Base-by-base conservation (phyloP, 2,888 invertebrate species). In the Watsonalla cultraria region DNA sequence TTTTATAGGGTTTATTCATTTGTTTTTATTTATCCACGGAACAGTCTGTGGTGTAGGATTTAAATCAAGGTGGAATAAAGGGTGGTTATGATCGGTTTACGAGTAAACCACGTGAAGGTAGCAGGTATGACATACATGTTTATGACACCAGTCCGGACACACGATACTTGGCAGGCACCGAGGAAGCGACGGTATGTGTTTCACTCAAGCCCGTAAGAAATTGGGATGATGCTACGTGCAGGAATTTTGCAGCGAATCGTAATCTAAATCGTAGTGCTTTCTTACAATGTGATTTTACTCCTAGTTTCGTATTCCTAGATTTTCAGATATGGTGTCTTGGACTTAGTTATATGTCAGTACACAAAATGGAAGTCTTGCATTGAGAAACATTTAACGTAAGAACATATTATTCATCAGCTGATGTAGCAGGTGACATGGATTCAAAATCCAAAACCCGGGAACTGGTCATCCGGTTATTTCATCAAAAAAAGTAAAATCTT, bases 161-260 rank as follows among this genome's bases (percentile, higher is more conserved):
- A 83, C 81, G 88, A 89, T 89, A 87, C 87, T 80, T 80, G 81
- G 80, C 81, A 82, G 74, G 72, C 70, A 62, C 76, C 71, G 76
- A 83, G 80, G 78, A 80, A 78, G 75, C 73, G 67, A 74, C 71
- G 74, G 78, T 73, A 73, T 76, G 80, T 84, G 80, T 82, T 80
- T 81, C 83, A 82, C 80, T 82, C 80, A 70, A 66, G 69, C 60
- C 37, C 37, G 11, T 80, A 76, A 82, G 78, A 70, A 77, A 84
- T 78, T 78, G 78, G 80, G 82, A 76, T 84, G 76, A 72, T 71
- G 69, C 72, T 81, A 86, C 88, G 87, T 81, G 85, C 56, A 76
- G 80, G 88, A 82, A 89, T 88, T 80, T 65, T 52, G 63, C 63
- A 53, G 57, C 51, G 34, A 54, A 58, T 54, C 56, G 33, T 52